Base-by-base conservation (phyloP, 2,113 vertebrate species). In the Etheostoma spectabile region DNA sequence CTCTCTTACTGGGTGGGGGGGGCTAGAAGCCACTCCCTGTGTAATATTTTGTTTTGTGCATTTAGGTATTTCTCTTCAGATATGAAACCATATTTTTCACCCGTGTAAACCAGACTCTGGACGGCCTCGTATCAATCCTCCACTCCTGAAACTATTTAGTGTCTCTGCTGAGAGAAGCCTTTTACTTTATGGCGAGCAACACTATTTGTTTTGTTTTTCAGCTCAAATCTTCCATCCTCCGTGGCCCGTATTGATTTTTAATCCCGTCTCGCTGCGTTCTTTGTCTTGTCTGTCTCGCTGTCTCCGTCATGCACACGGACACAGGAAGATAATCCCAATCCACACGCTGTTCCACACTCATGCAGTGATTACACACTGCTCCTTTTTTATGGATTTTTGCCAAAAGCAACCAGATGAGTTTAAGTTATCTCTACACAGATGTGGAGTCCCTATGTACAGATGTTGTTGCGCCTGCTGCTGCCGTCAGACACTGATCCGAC, bases 161-260 rank as follows among this genome's bases (percentile, higher is more conserved):
- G 75, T 76, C 79, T 79, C 80, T 79, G 45, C 77, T 69, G 63
- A 65, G 80, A 84, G 65, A 89, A 83, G 24, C 76, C 65, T 78
- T 89, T 86, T 73, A 80, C 82, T 87, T 89, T 82, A 72, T 60
- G 16, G 70, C 21, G 38, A 83, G 48, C 69, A 74, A 74, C 79
- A 79, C 59, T 27, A 21, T 78, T 80, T 80, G 72, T 82, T 88
- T 83, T 84, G 66, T 89, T 86, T 87, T 84, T 42, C 83, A 51
- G 61, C 78, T 82, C 80, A 89, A 88, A 87, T 82, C 71, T 75
- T 82, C 51, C 79, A 88, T 90, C 88, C 79, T 85, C 63, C 74
- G 76, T 78, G 83, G 81, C 83, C 85, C 33, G 0, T 85, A 89
- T 90, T 89, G 86, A 87, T 88, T 91, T 84, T 79, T 74, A 80